Evolutionary conservation across 2,113 vertebrate species (phyloP).

Genomic region (Phainopepla nitens): DNA sequence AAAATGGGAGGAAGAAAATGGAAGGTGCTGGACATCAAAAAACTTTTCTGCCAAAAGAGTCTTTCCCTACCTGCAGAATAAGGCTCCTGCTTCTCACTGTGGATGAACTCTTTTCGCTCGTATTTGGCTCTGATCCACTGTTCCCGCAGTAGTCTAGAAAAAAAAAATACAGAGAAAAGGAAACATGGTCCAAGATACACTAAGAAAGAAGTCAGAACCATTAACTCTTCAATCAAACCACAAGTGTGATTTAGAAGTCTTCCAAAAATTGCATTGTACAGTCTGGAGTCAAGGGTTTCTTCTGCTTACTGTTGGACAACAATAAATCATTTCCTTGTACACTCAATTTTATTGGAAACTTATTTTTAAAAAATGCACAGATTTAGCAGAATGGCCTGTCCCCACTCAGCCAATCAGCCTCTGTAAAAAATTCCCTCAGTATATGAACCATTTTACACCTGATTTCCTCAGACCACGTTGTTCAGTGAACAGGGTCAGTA

Average conservation of each 20-base stretch:
- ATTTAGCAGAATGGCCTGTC: not conserved
- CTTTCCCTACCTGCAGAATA: constrained; percentile 88
- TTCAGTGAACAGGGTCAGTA: not conserved
- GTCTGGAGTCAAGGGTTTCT: not conserved
- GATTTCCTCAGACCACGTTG: not conserved
- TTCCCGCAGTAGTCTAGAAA: constrained; percentile 86
- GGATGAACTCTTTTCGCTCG: constrained; percentile 90
- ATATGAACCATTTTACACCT: not conserved
- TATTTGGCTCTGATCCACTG: constrained; percentile 98
- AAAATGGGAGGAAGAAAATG: not conserved
- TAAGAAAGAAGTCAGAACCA: not conserved
- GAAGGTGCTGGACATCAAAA: not conserved
- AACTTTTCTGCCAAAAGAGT: not conserved
- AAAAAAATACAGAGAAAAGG: not conserved
- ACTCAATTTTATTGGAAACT: not conserved
- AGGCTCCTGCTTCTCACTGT: constrained; percentile 90
- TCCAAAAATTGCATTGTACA: not conserved
- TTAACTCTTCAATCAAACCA: not conserved
- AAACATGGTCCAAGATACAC: not conserved
- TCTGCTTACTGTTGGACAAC: not conserved
- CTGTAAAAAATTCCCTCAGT: not conserved
- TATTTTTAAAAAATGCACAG: not conserved
- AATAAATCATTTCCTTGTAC: not conserved
- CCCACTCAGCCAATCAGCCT: not conserved
- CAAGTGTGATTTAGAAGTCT: not conserved